phyloP scores from a whole-genome alignment of 2,888 invertebrate species.

The Latrodectus elegans region DNA sequence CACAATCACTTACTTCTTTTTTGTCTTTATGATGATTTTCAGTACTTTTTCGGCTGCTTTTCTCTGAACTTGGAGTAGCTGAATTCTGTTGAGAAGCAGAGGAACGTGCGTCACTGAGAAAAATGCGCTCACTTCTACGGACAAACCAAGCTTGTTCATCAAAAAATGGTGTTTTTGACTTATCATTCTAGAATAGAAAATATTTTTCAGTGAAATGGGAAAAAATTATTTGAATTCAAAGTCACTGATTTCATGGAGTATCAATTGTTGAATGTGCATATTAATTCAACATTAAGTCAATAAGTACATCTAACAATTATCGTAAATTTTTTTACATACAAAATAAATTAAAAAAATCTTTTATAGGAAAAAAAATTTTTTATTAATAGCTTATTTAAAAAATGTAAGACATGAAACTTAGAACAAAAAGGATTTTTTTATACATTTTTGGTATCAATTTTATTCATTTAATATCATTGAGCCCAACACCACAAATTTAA shows the following conservation, averaged over 20 bases:
- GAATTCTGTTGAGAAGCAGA: slow-evolving; percentile 4
- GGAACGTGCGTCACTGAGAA: slow-evolving; percentile 74
- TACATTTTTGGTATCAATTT: too few species aligned
- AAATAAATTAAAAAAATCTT: too few species aligned
- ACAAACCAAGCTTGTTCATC: slow-evolving; percentile 75
- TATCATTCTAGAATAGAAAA: slow-evolving; percentile 34
- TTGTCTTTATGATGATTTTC: slow-evolving; percentile 44
- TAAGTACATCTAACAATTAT: background rate
- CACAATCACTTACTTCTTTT: slow-evolving; percentile 49
- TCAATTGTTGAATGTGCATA: background rate
- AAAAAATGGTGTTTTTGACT: slow-evolving; percentile 65
- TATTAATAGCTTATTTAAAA: too few species aligned
- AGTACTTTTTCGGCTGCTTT: slow-evolving; percentile 22
- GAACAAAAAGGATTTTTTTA: too few species aligned
- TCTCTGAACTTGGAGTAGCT: slow-evolving; percentile 19
- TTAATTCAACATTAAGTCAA: too few species aligned
- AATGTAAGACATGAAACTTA: too few species aligned
- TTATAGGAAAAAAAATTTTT: too few species aligned
- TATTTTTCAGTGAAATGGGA: background rate
- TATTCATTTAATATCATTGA: too few species aligned
- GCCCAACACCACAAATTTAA: too few species aligned
- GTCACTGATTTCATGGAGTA: background rate
- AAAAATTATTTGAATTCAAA: background rate
- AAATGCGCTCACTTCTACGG: slow-evolving; percentile 75
- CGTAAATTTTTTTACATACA: too few species aligned